Evolutionary conservation across 2,888 invertebrate genomes (phyloP).

Genomic region (Brachycybe producta): DNA sequence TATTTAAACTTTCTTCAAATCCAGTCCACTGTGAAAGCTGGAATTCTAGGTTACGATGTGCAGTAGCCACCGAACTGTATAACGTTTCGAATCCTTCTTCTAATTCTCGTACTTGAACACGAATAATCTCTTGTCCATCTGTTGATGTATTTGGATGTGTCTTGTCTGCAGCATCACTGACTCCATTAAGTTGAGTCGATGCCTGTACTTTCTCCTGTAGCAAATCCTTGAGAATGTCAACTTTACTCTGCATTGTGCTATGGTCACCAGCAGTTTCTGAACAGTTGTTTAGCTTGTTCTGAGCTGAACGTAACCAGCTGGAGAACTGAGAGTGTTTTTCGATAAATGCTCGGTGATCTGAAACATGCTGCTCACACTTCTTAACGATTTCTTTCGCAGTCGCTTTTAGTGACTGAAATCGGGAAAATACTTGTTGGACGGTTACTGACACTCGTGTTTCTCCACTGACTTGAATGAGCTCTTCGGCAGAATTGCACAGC

Average conservation of each 20-base stretch:
- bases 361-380: slow-evolving; percentile 77
- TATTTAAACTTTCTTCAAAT: slow-evolving; percentile 72
- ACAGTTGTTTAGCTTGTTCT: slow-evolving; percentile 48
- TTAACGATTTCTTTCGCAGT: slow-evolving; percentile 81
- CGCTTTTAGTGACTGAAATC: slow-evolving; percentile 77
- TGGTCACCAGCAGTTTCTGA: slow-evolving; percentile 39
- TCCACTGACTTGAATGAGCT: slow-evolving; percentile 64
- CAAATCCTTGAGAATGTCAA: slow-evolving; percentile 13
- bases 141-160: slow-evolving; percentile 70
- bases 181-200: slow-evolving; percentile 60
- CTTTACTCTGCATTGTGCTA: slow-evolving; percentile 52
- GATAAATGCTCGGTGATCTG: slow-evolving; percentile 63
- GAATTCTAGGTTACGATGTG: slow-evolving; percentile 65
- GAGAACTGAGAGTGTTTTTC: slow-evolving; percentile 72
- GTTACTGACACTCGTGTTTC: slow-evolving; percentile 76
- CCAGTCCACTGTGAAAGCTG: slow-evolving; percentile 71
- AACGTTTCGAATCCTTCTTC: slow-evolving; percentile 67
- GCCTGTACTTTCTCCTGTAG: slow-evolving; percentile 60
- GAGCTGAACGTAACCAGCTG: slow-evolving; percentile 63
- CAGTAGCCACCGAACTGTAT: slow-evolving; percentile 62
- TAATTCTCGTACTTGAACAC: slow-evolving; percentile 67
- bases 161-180: slow-evolving; percentile 76
- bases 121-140: slow-evolving; percentile 73
- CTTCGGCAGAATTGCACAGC: slow-evolving; percentile 69
- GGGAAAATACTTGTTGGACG: slow-evolving; percentile 74